phyloP scores from a whole-genome alignment of 2,888 invertebrate genomes.

The Allophyes oxyacanthae region DNA sequence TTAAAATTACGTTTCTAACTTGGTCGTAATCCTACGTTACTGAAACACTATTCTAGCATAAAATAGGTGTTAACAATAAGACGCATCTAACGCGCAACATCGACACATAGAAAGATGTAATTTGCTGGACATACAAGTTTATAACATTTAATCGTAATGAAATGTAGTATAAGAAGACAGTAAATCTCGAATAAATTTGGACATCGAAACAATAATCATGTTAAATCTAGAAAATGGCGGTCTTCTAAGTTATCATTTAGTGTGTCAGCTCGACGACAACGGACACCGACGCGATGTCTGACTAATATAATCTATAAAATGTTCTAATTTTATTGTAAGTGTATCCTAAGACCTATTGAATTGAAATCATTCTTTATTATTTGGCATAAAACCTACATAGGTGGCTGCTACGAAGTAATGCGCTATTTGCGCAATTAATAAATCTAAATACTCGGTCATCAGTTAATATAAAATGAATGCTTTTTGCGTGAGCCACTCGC shows the following conservation, averaged over 20 bases:
- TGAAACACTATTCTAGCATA: constrained; percentile 80
- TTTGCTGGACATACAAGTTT: constrained; percentile 75
- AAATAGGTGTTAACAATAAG: constrained; percentile 67
- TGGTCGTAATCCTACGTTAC: constrained; percentile 85
- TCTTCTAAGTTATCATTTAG: constrained; percentile 42
- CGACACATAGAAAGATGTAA: constrained; percentile 61
- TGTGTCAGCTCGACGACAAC: constrained; percentile 54
- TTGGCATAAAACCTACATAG: too few species aligned
- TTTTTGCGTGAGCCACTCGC: too few species aligned
- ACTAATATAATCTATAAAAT: constrained; percentile 10
- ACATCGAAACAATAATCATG: constrained; percentile 77
- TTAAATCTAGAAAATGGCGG: constrained; percentile 55
- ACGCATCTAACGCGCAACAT: constrained; percentile 63
- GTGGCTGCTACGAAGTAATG: too few species aligned
- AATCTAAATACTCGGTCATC: constrained; percentile 7
- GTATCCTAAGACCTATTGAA: constrained; percentile 5
- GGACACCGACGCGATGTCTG: constrained; percentile 22
- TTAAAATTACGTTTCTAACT: constrained; percentile 77
- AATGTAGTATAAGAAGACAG: constrained; percentile 75
- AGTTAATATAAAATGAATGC: constrained; percentile 15
- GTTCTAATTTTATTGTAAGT: constrained; percentile 13
- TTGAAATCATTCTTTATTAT: constrained; percentile 3
- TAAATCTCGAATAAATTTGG: constrained; percentile 78
- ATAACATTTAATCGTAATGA: constrained; percentile 61
- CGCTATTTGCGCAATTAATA: constrained; percentile 6